Percentiles rank a stretch among this genome's conserved stretches.
Conservation (phyloP, 2,888 invertebrate species). For the Drosophila mulleri region DNA sequence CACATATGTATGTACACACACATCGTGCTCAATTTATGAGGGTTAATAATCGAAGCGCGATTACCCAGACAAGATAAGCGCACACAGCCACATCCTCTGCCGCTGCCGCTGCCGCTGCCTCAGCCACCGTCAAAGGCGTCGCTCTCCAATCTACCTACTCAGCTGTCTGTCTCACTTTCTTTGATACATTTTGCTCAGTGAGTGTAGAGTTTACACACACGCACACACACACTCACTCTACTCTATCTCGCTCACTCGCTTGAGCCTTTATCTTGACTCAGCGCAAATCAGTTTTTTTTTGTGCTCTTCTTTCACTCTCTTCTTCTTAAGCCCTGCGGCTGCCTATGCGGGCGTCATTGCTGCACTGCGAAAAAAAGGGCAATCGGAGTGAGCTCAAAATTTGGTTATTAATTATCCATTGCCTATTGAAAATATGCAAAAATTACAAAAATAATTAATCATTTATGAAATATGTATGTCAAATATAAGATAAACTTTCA, state of each 20-base stretch:
- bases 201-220: neutral
- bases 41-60: constrained; percentile 78
- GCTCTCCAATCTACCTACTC: constrained; percentile 39
- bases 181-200: neutral
- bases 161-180: constrained; percentile 18
- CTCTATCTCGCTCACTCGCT: neutral
- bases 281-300: constrained; percentile 48
- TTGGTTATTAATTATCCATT: constrained; percentile 43
- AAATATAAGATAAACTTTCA: neutral
- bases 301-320: neutral
- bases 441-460: constrained; percentile 67
- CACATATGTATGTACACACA: constrained; percentile 7
- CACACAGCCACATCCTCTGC: neutral
- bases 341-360: constrained; percentile 62
- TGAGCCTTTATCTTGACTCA: constrained; percentile 66
- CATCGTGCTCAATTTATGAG: constrained; percentile 55
- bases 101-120: neutral
- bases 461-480: constrained; percentile 7
- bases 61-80: constrained; percentile 70
- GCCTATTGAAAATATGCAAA: constrained; percentile 39
- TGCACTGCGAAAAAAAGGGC: constrained; percentile 14
- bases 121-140: constrained; percentile 4
- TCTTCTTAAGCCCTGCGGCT: constrained; percentile 6
- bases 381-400: neutral
- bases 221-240: neutral